Base-by-base conservation (phyloP, 2,113 vertebrate genomes). In the Rhinoderma darwinii region DNA sequence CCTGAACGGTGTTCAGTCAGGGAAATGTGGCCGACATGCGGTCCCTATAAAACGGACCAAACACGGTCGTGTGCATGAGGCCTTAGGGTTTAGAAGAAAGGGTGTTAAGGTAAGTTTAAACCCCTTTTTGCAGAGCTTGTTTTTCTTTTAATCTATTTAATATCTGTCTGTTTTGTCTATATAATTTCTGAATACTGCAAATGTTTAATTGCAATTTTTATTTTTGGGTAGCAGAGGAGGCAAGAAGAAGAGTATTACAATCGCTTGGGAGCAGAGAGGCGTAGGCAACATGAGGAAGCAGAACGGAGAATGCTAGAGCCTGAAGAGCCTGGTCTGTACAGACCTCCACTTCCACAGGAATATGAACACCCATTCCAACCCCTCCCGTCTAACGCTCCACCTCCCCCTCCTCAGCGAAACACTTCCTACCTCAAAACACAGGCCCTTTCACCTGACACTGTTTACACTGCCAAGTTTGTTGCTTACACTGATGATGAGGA, bases 371-470 rank as follows among this genome's bases (percentile, higher is more conserved):
- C 92, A 41, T 74, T 94, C 89, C 91, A 89, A 86, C 88, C 91
- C 92, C 92, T 92, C 83, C 93, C 91, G 91, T 91, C 95, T 92
- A 93, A 94, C 89, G 91, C 94, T 92, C 98, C 98, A 92, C 98
- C 98, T 85, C 96, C 97, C 92, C 98, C 97, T 83, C 97, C 98
- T 90, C 98, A 99, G 95, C 97, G 97, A 95, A 97, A 98, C 92
- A 94, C 97, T 93, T 98, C 97, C 95, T 98, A 96, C 97, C 97
- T 99, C 95, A 99, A 99, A 98, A 96, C 97, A 83, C 98, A 98
- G 96, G 96, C 95, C 93, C 93, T 96, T 92, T 98, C 98, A 93
- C 97, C 98, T 82, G 97, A 99, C 96, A 95, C 96, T 91, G 94
- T 99, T 94, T 99, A 97, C 96, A 98, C 98, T 93, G 98, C 98